Evolutionary conservation across 2,113 vertebrate genomes (phyloP).

Genomic region (Pipra filicauda): DNA sequence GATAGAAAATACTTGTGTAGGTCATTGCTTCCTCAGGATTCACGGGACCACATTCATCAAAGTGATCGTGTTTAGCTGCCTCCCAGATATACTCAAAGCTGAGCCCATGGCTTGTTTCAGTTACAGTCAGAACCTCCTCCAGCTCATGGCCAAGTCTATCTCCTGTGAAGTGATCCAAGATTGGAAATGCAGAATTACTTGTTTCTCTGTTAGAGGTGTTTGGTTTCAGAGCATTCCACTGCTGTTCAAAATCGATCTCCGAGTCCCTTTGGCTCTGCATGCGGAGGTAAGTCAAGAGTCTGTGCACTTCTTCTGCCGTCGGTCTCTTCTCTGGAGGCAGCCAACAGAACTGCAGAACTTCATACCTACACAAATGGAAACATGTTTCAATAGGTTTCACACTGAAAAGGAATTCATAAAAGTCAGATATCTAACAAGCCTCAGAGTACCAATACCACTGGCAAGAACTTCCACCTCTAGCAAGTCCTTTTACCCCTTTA

Average conservation of each 20-base stretch:
- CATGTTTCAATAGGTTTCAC: background rate
- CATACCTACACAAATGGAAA: slow-evolving; percentile 80
- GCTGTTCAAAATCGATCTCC: slow-evolving; percentile 91
- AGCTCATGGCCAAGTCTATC: slow-evolving; percentile 87
- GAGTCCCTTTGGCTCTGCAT: slow-evolving; percentile 94
- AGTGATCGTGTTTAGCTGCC: slow-evolving; percentile 92
- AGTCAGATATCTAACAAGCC: background rate
- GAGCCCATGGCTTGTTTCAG: slow-evolving; percentile 93
- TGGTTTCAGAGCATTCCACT: slow-evolving; percentile 93
- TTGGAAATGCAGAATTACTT: slow-evolving; percentile 89
- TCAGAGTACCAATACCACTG: background rate
- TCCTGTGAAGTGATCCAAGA: slow-evolving; percentile 89
- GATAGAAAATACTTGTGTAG: slow-evolving; percentile 93
- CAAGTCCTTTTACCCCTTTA: background rate
- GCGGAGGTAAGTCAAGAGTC: slow-evolving; percentile 90
- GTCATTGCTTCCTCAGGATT: slow-evolving; percentile 82
- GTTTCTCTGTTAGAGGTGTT: slow-evolving; percentile 80
- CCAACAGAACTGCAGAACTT: slow-evolving; percentile 97
- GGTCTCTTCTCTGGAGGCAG: slow-evolving; percentile 88
- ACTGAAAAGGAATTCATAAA: background rate
- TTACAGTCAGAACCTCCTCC: slow-evolving; percentile 94
- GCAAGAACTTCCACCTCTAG: background rate
- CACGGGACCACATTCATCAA: slow-evolving; percentile 77
- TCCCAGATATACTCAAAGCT: slow-evolving; percentile 98
- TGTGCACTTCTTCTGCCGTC: slow-evolving; percentile 92